phyloP scores from a whole-genome alignment of 2,888 invertebrate genomes.

The Ennomos erosarius region DNA sequence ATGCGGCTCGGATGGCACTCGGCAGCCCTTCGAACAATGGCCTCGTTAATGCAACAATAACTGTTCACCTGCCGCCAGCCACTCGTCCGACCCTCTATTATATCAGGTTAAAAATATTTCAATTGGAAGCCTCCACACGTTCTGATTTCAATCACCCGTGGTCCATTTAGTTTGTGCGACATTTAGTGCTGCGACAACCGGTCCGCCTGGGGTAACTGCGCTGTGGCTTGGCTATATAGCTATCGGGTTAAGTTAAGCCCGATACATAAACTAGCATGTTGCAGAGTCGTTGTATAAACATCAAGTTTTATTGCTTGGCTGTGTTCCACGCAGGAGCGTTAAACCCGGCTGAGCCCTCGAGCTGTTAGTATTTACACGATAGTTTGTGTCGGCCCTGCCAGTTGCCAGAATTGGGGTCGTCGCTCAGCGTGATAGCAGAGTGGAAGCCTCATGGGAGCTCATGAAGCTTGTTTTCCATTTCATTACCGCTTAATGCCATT shows the following conservation, averaged over 20 bases:
- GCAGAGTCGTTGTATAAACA: constrained; percentile 78
- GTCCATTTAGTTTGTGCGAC: constrained; percentile 48
- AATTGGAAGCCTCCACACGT: constrained; percentile 55
- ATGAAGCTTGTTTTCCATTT: constrained; percentile 1
- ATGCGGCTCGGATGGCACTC: constrained; percentile 70
- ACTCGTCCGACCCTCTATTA: constrained; percentile 30
- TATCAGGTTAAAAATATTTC: constrained; percentile 56
- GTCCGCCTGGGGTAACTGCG: constrained; percentile 40
- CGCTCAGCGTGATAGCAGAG: constrained; percentile 4
- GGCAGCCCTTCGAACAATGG: constrained; percentile 67
- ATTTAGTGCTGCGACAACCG: constrained; percentile 39
- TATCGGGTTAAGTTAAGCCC: constrained; percentile 57
- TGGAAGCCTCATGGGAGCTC: constrained; percentile 12
- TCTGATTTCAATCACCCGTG: constrained; percentile 49
- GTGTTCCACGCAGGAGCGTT: constrained; percentile 80
- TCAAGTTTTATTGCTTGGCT: constrained; percentile 84
- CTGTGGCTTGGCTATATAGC: constrained; percentile 43
- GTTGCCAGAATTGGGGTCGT: constrained; percentile 38
- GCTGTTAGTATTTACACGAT: constrained; percentile 72
- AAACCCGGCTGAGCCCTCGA: constrained; percentile 70
- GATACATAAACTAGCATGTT: constrained; percentile 70
- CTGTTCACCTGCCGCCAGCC: constrained; percentile 57
- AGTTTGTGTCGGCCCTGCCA: constrained; percentile 61
- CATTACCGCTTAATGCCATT: background rate
- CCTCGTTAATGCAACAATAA: constrained; percentile 76